Conservation (phyloP, 2,113 vertebrate species). For the Macquaria australasica region DNA sequence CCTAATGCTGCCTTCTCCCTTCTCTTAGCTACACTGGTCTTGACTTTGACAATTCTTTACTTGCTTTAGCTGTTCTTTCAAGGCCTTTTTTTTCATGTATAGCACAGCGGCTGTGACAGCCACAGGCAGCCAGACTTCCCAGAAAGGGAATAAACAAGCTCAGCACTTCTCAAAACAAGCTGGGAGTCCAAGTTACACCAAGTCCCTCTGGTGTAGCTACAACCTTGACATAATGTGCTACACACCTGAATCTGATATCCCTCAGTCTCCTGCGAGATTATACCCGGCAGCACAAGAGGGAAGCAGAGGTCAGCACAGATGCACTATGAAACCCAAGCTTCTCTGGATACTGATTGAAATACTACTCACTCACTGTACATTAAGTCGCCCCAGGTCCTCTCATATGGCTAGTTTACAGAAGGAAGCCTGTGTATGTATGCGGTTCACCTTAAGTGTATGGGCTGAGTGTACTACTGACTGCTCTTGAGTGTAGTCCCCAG, state of each 20-base stretch:
- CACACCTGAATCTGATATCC: constrained; percentile 66
- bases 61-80: background rate
- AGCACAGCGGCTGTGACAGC: constrained; percentile 4
- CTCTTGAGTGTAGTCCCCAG: constrained; percentile 47
- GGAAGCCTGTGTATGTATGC: constrained; percentile 8
- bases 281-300: constrained; percentile 29
- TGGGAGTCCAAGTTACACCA: constrained; percentile 51
- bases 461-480: constrained; percentile 40
- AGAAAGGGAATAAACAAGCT: constrained; percentile 46
- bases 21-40: constrained; percentile 6
- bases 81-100: constrained; percentile 22
- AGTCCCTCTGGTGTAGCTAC: constrained; percentile 62
- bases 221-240: constrained; percentile 73
- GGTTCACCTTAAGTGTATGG: constrained; percentile 32
- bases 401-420: constrained; percentile 1
- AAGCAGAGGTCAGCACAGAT: constrained; percentile 54
- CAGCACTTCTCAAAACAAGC: constrained; percentile 63
- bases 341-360: constrained; percentile 39
- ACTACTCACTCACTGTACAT: constrained; percentile 34
- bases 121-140: constrained; percentile 24
- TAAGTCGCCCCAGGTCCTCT: constrained; percentile 13
- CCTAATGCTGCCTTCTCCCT: constrained; percentile 45
- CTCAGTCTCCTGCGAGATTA: constrained; percentile 24
- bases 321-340: constrained; percentile 41
- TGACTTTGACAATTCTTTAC: constrained; percentile 44